These are phyloP conservation scores for Saxicola maurus DNA, from an alignment of 2,797 vertebrate species.

Conservation along the genomic window DNA sequence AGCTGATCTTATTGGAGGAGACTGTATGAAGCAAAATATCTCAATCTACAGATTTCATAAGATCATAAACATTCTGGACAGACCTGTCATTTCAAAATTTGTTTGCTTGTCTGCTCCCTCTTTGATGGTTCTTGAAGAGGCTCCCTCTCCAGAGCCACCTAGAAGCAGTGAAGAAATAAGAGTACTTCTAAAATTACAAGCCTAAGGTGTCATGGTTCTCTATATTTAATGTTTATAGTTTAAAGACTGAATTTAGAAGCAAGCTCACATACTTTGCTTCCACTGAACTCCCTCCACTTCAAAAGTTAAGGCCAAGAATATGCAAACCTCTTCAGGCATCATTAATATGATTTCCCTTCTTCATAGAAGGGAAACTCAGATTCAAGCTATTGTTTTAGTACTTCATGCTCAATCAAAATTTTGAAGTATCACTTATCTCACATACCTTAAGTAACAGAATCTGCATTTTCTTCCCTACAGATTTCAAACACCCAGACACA, in stretches of 20 bases:
- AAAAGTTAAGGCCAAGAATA: not conserved
- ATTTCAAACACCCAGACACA: not conserved
- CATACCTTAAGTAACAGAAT: not conserved
- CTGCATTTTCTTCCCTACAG: not conserved
- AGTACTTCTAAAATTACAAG: conserved; percentile 17
- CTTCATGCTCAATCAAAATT: not conserved
- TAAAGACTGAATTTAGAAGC: conserved; percentile 13
- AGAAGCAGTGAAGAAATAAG: not conserved
- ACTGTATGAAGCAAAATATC: not conserved
- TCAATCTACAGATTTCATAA: conserved; percentile 47
- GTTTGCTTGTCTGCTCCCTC: conserved; percentile 12
- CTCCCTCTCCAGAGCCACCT: not conserved
- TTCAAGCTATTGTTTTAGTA: not conserved
- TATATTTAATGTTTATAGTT: conserved; percentile 9
- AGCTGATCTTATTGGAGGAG: conserved; percentile 33
- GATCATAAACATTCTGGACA: not conserved
- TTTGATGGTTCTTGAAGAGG: conserved; percentile 1
- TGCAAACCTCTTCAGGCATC: not conserved
- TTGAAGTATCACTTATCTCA: not conserved
- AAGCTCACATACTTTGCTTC: not conserved
- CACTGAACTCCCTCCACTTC: not conserved
- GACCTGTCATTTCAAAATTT: conserved; percentile 42
- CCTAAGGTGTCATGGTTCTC: not conserved
- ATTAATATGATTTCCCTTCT: not conserved
- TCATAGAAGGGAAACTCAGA: not conserved